Percentiles rank a stretch among this genome's conserved stretches.
Evolutionary conservation across 2,797 vertebrate species (phyloP).

Genomic region (Urosaurus nigricauda): DNA sequence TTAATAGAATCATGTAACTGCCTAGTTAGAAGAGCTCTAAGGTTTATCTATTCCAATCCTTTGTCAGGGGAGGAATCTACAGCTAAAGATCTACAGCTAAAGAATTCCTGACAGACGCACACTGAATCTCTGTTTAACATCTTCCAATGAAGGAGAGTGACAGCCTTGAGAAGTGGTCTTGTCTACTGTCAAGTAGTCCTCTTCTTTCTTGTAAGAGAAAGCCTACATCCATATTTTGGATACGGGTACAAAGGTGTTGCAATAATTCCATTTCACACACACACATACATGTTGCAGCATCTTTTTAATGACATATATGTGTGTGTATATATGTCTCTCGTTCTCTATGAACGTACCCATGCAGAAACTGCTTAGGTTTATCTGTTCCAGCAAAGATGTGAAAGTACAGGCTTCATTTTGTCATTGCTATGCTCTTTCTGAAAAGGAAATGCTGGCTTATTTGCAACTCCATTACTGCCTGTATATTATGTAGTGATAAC

Average conservation of each 20-base stretch:
- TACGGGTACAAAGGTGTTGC: neutral
- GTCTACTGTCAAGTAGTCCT: too few species aligned
- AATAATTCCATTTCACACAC: neutral
- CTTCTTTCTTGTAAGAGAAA: neutral
- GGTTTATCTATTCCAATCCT: too few species aligned
- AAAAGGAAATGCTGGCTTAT: slow-evolving; percentile 44
- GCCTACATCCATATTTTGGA: neutral
- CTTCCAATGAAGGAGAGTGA: too few species aligned
- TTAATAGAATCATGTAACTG: too few species aligned
- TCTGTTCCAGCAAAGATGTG: slow-evolving; percentile 34
- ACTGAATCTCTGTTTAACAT: too few species aligned
- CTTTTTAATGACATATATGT: slow-evolving; percentile 1
- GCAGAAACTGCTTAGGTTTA: slow-evolving; percentile 35
- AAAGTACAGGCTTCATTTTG: slow-evolving; percentile 47
- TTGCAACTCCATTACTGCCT: neutral
- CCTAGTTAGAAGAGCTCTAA: too few species aligned
- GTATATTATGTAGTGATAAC: slow-evolving; percentile 55
- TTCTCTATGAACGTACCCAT: slow-evolving; percentile 25
- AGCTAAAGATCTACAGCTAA: too few species aligned
- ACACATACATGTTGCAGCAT: slow-evolving; percentile 15
- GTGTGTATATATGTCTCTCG: slow-evolving; percentile 14
- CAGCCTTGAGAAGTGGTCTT: too few species aligned
- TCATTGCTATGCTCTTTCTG: slow-evolving; percentile 42
- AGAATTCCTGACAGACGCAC: too few species aligned
- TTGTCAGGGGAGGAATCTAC: too few species aligned